Percentiles rank a stretch among this genome's conserved stretches.
phyloP scores from a whole-genome alignment of 1,140 invertebrate genomes.

The Caenorhabditis latens region DNA sequence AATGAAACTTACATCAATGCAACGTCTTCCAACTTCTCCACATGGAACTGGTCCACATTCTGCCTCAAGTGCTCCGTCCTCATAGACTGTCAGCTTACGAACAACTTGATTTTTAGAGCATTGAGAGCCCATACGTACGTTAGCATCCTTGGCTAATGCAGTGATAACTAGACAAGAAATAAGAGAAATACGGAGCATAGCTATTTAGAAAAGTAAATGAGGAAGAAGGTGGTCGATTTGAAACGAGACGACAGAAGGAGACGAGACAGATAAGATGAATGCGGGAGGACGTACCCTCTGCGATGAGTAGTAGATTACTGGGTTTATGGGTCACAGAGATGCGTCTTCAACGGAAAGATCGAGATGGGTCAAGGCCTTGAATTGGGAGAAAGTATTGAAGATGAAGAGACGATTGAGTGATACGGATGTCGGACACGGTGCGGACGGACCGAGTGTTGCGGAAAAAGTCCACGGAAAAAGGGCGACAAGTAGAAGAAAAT shows the following conservation, averaged over 20 bases:
- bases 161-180: constrained; percentile 34
- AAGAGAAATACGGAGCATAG: constrained; percentile 38
- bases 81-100: constrained; percentile 72
- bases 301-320: constrained; percentile 52
- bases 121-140: constrained; percentile 3
- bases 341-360: constrained; percentile 36
- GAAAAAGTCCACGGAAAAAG: constrained; percentile 55
- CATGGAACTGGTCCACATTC: constrained; percentile 77
- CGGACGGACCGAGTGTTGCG: constrained; percentile 43
- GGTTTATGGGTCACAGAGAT: constrained; percentile 51
- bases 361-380: constrained; percentile 40
- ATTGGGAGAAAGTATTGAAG: constrained; percentile 7
- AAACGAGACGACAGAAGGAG: not conserved
- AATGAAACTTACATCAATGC: constrained; percentile 65
- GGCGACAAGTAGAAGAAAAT: constrained; percentile 27
- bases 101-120: constrained; percentile 40
- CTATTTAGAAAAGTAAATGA: not conserved
- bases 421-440: constrained; percentile 54
- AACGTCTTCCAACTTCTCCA: constrained; percentile 69
- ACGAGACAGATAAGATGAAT: constrained; percentile 24
- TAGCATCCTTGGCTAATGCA: constrained; percentile 36
- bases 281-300: constrained; percentile 10
- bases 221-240: not conserved
- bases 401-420: constrained; percentile 13
- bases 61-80: constrained; percentile 77